Conservation (phyloP, 2,113 vertebrate species). For the Notechis scutatus region DNA sequence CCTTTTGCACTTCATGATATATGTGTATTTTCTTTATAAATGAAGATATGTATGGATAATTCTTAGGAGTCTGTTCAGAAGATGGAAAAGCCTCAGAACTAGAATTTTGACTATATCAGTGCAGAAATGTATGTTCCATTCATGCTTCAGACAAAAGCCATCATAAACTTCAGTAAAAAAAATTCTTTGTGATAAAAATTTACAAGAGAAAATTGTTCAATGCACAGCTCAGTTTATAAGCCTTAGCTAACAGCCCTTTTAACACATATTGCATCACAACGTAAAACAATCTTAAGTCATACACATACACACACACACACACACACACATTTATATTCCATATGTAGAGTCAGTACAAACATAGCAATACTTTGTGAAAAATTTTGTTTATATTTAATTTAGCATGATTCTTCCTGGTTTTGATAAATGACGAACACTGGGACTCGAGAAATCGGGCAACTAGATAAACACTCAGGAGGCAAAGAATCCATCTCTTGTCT, state of each 20-base stretch:
- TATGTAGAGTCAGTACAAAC: too few species aligned
- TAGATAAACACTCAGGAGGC: not conserved
- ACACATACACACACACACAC: too few species aligned
- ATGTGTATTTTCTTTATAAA: not conserved
- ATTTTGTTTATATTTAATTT: not conserved
- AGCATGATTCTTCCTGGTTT: not conserved
- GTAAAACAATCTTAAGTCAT: too few species aligned
- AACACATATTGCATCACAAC: too few species aligned
- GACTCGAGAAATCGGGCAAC: not conserved
- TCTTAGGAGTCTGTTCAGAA: not conserved
- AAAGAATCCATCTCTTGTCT: not conserved
- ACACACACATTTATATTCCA: too few species aligned
- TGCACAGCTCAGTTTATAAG: too few species aligned
- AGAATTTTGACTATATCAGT: not conserved
- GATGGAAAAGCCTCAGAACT: not conserved
- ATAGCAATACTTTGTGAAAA: not conserved
- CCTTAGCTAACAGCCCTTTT: too few species aligned
- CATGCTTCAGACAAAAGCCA: not conserved
- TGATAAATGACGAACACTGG: not conserved
- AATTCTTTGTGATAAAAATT: not conserved
- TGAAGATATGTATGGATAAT: not conserved
- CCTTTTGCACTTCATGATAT: not conserved
- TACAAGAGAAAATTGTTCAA: not conserved
- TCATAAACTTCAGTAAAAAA: not conserved
- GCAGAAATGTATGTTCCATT: not conserved